These are phyloP conservation scores for Phaonia tiefii DNA, from an alignment of 2,888 invertebrate species.

Conservation along the genomic window DNA sequence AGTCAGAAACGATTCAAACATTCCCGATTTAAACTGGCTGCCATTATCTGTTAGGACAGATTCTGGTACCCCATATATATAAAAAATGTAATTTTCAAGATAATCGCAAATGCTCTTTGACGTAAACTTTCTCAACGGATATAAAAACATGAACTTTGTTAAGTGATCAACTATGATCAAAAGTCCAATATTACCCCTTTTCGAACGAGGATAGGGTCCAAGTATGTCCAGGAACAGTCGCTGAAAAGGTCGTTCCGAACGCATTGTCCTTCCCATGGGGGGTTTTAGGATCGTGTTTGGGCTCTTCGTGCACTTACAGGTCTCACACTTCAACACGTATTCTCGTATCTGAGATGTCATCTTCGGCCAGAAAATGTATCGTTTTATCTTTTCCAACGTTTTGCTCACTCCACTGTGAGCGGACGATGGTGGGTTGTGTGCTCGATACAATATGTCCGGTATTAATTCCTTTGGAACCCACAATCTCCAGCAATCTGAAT, in stretches of 20 bases:
- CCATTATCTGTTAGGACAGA: constrained; percentile 56
- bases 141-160: background rate
- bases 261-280: background rate
- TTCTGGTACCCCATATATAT: constrained; percentile 59
- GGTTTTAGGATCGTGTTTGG: background rate
- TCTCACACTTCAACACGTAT: constrained; percentile 21
- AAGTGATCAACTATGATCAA: background rate
- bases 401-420: background rate
- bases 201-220: background rate
- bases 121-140: background rate
- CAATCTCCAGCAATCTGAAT: background rate
- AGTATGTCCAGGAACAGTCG: background rate
- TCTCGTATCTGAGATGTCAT: constrained; percentile 53
- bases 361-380: constrained; percentile 48
- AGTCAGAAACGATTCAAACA: constrained; percentile 47
- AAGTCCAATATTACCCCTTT: background rate
- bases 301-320: constrained; percentile 16
- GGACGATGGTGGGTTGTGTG: background rate
- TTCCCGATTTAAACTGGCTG: constrained; percentile 54
- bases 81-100: constrained; percentile 40
- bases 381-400: constrained; percentile 30
- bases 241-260: background rate
- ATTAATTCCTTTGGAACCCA: background rate
- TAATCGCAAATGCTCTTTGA: background rate
- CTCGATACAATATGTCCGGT: background rate